phyloP scores from a whole-genome alignment of 2,888 invertebrate species.

The Imbricaverruca yamaguchii region DNA sequence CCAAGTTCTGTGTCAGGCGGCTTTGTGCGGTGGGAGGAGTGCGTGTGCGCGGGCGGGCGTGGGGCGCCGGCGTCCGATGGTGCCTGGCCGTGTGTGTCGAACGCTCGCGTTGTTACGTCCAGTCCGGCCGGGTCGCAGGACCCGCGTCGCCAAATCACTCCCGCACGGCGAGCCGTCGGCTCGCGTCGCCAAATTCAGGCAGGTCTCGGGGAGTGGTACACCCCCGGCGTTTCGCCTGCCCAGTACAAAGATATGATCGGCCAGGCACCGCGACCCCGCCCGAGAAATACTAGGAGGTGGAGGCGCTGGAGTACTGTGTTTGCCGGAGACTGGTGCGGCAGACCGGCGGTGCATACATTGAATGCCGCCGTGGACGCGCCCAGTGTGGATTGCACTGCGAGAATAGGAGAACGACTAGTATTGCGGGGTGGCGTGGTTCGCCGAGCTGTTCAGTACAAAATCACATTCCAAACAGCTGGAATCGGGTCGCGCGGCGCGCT shows the following conservation, averaged over 20 bases:
- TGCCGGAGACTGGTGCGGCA: neutral
- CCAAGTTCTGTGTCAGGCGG: neutral
- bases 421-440: neutral
- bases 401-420: neutral
- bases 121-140: neutral
- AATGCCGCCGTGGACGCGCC: neutral
- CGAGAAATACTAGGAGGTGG: neutral
- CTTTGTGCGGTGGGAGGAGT: conserved; percentile 8
- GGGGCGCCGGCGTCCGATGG: neutral
- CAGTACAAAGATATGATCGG: neutral
- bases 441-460: conserved; percentile 17
- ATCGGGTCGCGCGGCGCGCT: neutral
- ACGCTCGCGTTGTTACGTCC: neutral
- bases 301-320: neutral
- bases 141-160: neutral
- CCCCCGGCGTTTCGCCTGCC: neutral
- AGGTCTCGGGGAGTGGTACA: neutral
- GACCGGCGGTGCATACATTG: neutral
- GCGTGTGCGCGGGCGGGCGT: neutral
- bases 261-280: neutral
- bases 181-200: neutral
- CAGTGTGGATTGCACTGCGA: neutral
- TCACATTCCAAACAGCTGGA: conserved; percentile 15
- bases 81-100: conserved; percentile 5
- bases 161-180: neutral